Percentiles rank a stretch among this genome's conserved stretches.
These are phyloP conservation scores for Nomia melanderi DNA, from an alignment of 1,140 invertebrate species.

Conservation along the genomic window DNA sequence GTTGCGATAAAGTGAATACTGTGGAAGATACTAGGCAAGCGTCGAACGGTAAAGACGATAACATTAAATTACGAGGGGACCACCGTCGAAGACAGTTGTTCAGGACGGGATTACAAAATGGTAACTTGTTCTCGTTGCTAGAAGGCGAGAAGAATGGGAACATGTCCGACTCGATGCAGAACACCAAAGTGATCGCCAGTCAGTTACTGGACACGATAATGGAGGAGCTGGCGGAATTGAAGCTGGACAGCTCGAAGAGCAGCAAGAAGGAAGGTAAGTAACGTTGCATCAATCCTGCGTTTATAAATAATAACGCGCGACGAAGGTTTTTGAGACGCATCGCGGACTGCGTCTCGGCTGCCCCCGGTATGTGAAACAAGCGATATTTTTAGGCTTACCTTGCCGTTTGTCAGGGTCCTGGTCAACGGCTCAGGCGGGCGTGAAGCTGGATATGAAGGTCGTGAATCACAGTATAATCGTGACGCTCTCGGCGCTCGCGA, in stretches of 20 bases:
- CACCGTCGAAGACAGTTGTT: background rate
- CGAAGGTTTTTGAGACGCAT: background rate
- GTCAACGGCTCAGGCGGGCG: slow-evolving; percentile 63
- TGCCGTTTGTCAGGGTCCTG: slow-evolving; percentile 70
- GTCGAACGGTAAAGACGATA: background rate
- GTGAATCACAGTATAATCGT: slow-evolving; percentile 62
- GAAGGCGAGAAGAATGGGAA: slow-evolving; percentile 13
- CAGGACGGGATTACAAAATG: background rate
- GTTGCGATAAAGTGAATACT: slow-evolving; percentile 6
- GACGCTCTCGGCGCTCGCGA: slow-evolving; percentile 48
- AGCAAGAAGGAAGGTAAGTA: slow-evolving; percentile 52
- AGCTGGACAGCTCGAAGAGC: slow-evolving; percentile 26
- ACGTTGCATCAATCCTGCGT: background rate
- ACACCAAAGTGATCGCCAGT: slow-evolving; percentile 68
- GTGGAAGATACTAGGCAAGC: background rate
- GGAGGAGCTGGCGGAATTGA: slow-evolving; percentile 67
- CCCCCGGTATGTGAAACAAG: slow-evolving; percentile 36
- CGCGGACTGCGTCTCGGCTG: background rate
- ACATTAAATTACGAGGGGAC: background rate
- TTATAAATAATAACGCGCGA: too few relatives aligned
- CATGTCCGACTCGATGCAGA: slow-evolving; percentile 33
- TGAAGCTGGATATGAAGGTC: slow-evolving; percentile 66
- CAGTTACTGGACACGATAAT: slow-evolving; percentile 68
- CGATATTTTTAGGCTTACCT: slow-evolving; percentile 63
- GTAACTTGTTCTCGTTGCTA: background rate